phyloP scores from a whole-genome alignment of 92 coral and sea anemone species.

The Epizoanthus scotinus region DNA sequence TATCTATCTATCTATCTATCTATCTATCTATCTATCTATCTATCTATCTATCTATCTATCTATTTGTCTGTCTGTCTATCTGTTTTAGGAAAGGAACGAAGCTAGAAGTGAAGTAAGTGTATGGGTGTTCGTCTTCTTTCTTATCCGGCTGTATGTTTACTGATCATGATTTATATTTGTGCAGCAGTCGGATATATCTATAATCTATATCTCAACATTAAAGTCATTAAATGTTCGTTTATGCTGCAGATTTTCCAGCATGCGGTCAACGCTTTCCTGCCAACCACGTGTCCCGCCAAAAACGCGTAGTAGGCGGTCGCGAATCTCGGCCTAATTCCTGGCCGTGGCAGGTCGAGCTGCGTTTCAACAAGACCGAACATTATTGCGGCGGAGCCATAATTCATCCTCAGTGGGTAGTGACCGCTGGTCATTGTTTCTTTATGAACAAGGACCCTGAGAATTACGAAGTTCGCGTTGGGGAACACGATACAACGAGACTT shows the following conservation, averaged over 20 bases:
- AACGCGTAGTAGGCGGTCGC: constrained; percentile 85
- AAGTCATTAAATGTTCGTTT: not conserved
- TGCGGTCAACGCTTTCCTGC: constrained; percentile 77
- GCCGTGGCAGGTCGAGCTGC: constrained; percentile 98
- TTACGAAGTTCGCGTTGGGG: constrained; percentile 77
- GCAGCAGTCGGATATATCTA: too few relatives aligned
- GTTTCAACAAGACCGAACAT: constrained; percentile 68
- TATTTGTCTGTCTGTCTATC: too few relatives aligned
- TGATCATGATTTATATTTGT: too few relatives aligned
- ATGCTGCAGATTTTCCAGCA: constrained; percentile 53
- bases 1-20: too few relatives aligned
- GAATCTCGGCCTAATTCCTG: constrained; percentile 92
- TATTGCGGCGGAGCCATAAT: constrained; percentile 87
- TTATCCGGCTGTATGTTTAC: too few relatives aligned
- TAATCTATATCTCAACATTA: too few relatives aligned
- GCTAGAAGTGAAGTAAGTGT: constrained; percentile 3
- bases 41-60: too few relatives aligned
- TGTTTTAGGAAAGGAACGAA: constrained; percentile 58
- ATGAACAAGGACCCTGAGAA: constrained; percentile 49
- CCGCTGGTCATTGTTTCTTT: constrained; percentile 85
- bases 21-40: not conserved
- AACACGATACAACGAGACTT: constrained; percentile 63
- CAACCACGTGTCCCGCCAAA: constrained; percentile 51
- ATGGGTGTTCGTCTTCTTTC: too few relatives aligned
- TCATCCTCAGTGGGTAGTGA: constrained; percentile 79